A percentile compares a stretch with the other conserved stretches of the same genome.
These are phyloP conservation scores for Geococcyx californianus DNA, from an alignment of 2,113 vertebrate species.

Conservation along the genomic window DNA sequence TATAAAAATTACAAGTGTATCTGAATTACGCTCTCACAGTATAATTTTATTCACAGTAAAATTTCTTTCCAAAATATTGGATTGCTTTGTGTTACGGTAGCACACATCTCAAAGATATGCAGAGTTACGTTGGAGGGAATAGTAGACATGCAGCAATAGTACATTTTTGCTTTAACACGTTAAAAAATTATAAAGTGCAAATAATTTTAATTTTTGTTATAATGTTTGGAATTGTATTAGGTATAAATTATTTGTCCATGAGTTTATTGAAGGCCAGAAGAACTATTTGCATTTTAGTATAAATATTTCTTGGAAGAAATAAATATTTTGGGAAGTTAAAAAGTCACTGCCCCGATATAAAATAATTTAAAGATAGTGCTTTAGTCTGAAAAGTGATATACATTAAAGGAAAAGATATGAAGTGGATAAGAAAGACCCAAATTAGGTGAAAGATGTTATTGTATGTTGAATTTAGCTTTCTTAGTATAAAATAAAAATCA, in stretches of 20 bases:
- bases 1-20: not conserved
- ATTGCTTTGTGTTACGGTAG: not conserved
- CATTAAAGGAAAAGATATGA: not conserved
- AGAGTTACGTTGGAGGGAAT: not conserved
- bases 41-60: not conserved
- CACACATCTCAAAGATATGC: not conserved
- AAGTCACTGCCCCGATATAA: not conserved
- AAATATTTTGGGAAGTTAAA: not conserved
- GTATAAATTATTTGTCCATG: not conserved
- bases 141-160: too few relatives aligned
- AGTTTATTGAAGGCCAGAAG: not conserved
- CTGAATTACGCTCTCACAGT: not conserved
- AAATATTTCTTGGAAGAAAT: not conserved
- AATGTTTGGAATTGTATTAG: not conserved
- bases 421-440: not conserved
- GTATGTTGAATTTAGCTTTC: not conserved
- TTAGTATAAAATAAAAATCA: not conserved
- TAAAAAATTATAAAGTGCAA: not conserved
- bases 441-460: not conserved
- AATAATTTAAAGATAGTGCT: not conserved
- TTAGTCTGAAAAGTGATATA: not conserved
- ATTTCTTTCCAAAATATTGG: not conserved
- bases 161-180: not conserved
- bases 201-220: not conserved
- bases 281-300: not conserved